Percentiles rank a stretch among this genome's conserved stretches.
Conservation (phyloP, 2,888 invertebrate genomes). For the Ashinkailepas kermadecensis region DNA sequence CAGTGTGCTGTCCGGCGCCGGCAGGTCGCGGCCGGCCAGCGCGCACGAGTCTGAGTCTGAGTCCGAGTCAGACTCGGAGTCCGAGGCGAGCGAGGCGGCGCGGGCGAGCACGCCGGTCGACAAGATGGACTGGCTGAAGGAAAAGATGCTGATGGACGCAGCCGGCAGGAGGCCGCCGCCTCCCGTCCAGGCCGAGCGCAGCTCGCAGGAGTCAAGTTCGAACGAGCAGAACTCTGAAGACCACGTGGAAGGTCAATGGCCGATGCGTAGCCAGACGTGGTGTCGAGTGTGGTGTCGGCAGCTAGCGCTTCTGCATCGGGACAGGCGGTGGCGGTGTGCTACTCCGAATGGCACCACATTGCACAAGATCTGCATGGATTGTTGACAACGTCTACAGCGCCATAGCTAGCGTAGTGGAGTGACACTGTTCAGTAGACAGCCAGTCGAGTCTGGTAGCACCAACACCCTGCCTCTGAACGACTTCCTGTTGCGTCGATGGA, state of each 20-base stretch:
- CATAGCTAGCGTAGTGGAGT: too few species aligned
- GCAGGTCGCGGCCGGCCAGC: not conserved
- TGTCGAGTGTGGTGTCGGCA: too few species aligned
- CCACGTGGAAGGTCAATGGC: not conserved
- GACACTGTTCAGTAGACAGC: too few species aligned
- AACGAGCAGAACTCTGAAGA: not conserved
- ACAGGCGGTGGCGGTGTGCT: too few species aligned
- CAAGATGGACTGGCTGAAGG: constrained; percentile 17
- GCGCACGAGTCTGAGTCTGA: not conserved
- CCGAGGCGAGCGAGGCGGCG: not conserved
- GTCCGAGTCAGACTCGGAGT: not conserved
- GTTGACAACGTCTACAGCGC: too few species aligned
- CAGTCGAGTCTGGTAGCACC: too few species aligned
- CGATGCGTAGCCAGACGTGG: too few species aligned
- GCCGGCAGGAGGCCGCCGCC: constrained; percentile 2
- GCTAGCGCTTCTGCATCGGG: too few species aligned
- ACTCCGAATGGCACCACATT: too few species aligned
- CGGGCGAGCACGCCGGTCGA: not conserved
- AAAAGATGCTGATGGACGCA: constrained; percentile 14
- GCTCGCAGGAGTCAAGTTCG: not conserved
- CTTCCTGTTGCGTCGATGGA: too few species aligned
- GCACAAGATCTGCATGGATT: too few species aligned
- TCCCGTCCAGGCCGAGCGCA: not conserved
- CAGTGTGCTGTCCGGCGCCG: not conserved
- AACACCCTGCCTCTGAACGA: too few species aligned